Evolutionary conservation across 2,797 vertebrate genomes (phyloP).

Genomic region (Ctenopoma kingsleyae): DNA sequence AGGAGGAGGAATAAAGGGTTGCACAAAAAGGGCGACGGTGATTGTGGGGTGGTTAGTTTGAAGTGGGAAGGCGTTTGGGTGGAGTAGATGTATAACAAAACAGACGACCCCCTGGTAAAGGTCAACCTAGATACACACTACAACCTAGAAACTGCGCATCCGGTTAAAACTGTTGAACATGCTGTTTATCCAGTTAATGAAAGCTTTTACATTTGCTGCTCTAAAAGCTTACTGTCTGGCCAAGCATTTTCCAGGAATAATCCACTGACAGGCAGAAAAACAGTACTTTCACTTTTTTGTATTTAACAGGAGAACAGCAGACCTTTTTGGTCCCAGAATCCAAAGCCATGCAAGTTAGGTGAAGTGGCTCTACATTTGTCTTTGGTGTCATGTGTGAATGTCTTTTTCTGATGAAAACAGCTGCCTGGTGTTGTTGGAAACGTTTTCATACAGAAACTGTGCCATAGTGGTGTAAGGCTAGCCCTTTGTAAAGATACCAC

Average conservation of each 20-base stretch:
- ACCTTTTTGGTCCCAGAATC: no score
- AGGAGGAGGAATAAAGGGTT: slow-evolving; percentile 45
- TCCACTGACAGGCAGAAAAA: slow-evolving; percentile 9
- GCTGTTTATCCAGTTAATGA: slow-evolving; percentile 16
- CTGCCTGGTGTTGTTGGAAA: no score
- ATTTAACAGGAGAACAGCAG: slow-evolving; percentile 21
- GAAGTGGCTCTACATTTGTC: neutral
- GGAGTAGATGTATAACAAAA: slow-evolving; percentile 38
- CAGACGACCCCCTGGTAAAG: neutral
- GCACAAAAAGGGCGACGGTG: slow-evolving; percentile 34
- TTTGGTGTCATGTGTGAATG: no score
- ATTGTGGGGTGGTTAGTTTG: slow-evolving; percentile 46
- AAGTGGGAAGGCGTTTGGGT: slow-evolving; percentile 40
- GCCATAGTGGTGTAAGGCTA: no score
- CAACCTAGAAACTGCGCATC: neutral
- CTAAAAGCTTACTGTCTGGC: slow-evolving; percentile 19
- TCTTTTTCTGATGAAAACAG: neutral
- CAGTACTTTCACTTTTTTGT: neutral
- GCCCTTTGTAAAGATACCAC: no score
- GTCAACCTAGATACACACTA: neutral
- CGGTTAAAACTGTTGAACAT: neutral
- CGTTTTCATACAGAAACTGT: no score
- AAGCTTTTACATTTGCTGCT: slow-evolving; percentile 19
- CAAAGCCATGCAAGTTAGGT: no score
- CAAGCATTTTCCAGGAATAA: slow-evolving; percentile 2